Percentiles rank a stretch among this genome's conserved stretches.
Evolutionary conservation across 2,888 invertebrate species (phyloP).

Genomic region (Tridacna crocea): DNA sequence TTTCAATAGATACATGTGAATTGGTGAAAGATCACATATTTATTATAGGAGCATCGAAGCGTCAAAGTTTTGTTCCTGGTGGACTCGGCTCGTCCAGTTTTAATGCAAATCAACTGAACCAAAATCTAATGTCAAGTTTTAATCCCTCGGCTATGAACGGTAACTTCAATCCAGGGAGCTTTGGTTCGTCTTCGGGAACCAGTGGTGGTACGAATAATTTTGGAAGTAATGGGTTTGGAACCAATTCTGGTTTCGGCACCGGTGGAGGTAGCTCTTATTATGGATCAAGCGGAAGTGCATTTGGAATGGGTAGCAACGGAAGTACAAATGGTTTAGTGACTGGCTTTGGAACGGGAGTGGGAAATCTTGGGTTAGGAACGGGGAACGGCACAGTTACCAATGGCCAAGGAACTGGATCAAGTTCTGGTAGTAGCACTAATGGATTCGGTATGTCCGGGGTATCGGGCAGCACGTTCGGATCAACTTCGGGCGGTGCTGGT

Average conservation of each 20-base stretch:
- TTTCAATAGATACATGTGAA: too few relatives aligned
- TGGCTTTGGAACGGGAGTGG: background rate
- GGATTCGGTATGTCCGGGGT: background rate
- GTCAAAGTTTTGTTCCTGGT: slow-evolving; percentile 36
- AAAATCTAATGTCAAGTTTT: slow-evolving; percentile 39
- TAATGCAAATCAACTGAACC: slow-evolving; percentile 40
- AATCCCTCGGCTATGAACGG: slow-evolving; percentile 31
- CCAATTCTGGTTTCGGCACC: background rate
- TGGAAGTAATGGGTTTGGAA: background rate
- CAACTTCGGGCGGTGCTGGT: background rate
- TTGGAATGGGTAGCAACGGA: slow-evolving; percentile 1
- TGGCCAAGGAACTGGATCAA: background rate
- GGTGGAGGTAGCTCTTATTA: background rate
- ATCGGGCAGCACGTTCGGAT: background rate
- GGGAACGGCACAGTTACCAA: slow-evolving; percentile 1
- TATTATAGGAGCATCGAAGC: slow-evolving; percentile 28
- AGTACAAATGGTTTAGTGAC: background rate
- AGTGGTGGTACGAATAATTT: background rate
- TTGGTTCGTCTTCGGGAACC: slow-evolving; percentile 1
- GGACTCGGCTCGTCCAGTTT: slow-evolving; percentile 36
- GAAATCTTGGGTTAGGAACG: background rate
- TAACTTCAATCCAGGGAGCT: slow-evolving; percentile 1
- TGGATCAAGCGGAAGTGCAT: background rate
- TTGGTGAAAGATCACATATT: background rate
- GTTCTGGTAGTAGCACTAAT: background rate